Percentiles rank a stretch among this genome's conserved stretches.
These are phyloP conservation scores for Paramisgurnus dabryanus DNA, from an alignment of 2,113 vertebrate genomes.

Conservation along the genomic window DNA sequence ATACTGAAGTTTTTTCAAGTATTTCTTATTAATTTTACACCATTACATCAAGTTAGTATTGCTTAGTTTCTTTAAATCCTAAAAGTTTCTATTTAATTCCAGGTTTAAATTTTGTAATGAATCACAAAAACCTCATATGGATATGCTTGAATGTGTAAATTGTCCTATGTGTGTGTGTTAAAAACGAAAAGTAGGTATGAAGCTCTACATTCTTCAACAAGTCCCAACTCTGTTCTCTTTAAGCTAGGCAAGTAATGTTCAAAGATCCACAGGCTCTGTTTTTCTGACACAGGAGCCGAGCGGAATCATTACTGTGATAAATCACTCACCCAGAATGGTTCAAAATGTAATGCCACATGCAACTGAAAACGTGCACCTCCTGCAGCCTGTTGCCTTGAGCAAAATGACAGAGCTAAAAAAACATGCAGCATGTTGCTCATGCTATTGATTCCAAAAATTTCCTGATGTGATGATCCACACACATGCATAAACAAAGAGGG, in stretches of 20 bases:
- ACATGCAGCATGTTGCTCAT: neutral
- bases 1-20: no score
- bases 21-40: no score
- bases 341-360: neutral
- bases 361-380: neutral
- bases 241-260: neutral
- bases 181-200: conserved; percentile 28
- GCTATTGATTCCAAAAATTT: neutral
- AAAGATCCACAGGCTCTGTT: neutral
- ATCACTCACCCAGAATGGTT: neutral
- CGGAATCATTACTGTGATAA: conserved; percentile 16
- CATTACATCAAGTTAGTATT: no score
- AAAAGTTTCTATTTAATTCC: no score
- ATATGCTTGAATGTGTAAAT: neutral
- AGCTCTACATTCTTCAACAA: conserved; percentile 54
- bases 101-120: neutral
- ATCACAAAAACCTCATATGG: no score
- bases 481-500: neutral
- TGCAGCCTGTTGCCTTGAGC: neutral
- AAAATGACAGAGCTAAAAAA: neutral
- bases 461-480: neutral
- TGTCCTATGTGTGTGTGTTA: neutral
- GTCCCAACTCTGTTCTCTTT: conserved; percentile 42
- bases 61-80: no score
- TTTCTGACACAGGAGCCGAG: neutral